These are phyloP conservation scores for Drosophila kikkawai DNA, from an alignment of 1,140 invertebrate species.

Conservation along the genomic window DNA sequence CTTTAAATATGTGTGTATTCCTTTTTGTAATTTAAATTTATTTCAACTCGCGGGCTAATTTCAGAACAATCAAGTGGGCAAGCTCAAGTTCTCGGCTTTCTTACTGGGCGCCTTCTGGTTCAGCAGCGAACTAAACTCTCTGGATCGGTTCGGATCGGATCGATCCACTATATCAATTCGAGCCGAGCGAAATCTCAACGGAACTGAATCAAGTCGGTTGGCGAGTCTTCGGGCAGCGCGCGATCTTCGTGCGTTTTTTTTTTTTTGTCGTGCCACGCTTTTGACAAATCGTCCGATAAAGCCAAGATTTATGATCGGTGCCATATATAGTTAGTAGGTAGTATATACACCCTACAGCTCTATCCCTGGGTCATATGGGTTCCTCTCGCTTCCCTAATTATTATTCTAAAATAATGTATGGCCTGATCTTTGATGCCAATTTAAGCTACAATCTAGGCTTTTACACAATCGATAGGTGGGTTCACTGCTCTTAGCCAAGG, in stretches of 20 bases:
- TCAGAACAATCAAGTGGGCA: slow-evolving; percentile 5
- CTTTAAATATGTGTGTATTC: slow-evolving; percentile 36
- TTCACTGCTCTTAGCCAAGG: slow-evolving; percentile 16
- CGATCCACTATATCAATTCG: slow-evolving; percentile 39
- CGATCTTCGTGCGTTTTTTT: slow-evolving; percentile 34
- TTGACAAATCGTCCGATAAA: slow-evolving; percentile 80
- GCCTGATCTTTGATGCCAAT: slow-evolving; percentile 20
- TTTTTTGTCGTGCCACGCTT: slow-evolving; percentile 68
- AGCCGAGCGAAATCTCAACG: slow-evolving; percentile 11
- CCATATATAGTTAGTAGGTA: slow-evolving; percentile 28
- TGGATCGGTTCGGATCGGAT: slow-evolving; percentile 32
- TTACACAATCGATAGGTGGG: slow-evolving; percentile 20
- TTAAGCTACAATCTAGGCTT: slow-evolving; percentile 10
- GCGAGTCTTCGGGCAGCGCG: slow-evolving; percentile 19
- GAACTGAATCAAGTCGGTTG: slow-evolving; percentile 31
- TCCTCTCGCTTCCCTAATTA: slow-evolving; percentile 15
- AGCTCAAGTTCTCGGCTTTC: slow-evolving; percentile 32
- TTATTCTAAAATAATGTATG: slow-evolving; percentile 11
- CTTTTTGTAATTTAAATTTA: slow-evolving; percentile 42
- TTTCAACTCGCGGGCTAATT: slow-evolving; percentile 22
- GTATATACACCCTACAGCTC: slow-evolving; percentile 33
- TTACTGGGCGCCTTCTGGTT: slow-evolving; percentile 30
- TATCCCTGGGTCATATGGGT: slow-evolving; percentile 24
- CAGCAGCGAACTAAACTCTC: slow-evolving; percentile 54
- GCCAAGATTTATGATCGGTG: slow-evolving; percentile 67